Base-by-base conservation (phyloP, 2,113 vertebrate species). In the Chaetorhynchus papuensis region DNA sequence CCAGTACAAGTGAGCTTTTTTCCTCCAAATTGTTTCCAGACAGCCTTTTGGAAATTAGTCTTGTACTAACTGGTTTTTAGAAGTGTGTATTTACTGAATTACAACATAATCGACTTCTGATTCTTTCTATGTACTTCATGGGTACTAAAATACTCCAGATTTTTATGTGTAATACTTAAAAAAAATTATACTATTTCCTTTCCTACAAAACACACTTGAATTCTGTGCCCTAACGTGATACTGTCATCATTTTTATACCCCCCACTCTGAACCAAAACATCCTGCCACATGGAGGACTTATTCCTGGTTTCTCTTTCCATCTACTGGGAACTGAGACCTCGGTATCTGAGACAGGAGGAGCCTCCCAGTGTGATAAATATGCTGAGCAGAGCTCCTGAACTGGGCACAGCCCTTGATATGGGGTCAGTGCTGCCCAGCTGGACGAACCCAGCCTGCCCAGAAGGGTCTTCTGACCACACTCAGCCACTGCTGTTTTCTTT, bases 21-120 rank as follows among this genome's bases (percentile, higher is more conserved):
- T 11, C 6, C 45, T 50, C 50, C 1, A 83, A 30, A 56, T n/a
- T 49, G 47, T 75, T 93, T 87, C 79, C 60, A 56, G 76, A 17
- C 64, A 88, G 50, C 44, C 44, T 94, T 91, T 37, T 75, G 81
- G 54, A 94, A 83, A 92, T 74, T 13, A 59, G 20, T 49, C 27
- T 80, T 47, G 12, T 47, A 45, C 26, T 53, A 37, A 66, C 22
- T 45, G 23, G 3, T 30, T 79, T 83, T 95, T 68, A 31, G 42
- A 83, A 60, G 52, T 54, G 59, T 59, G 7, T 33, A 14, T 53
- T 89, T 91, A 52, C 59, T 89, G 56, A 90, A 81, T 47, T 77
- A 49, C 75, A 81, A 47, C 15, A 52, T 64, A 71, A 86, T 4
- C 37, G 56, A 75, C 68, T 89, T 91, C 44, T 64, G 13, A 37